Evolutionary conservation across 2,888 invertebrate species (phyloP).

Genomic region (Siphlonurus alternatus): DNA sequence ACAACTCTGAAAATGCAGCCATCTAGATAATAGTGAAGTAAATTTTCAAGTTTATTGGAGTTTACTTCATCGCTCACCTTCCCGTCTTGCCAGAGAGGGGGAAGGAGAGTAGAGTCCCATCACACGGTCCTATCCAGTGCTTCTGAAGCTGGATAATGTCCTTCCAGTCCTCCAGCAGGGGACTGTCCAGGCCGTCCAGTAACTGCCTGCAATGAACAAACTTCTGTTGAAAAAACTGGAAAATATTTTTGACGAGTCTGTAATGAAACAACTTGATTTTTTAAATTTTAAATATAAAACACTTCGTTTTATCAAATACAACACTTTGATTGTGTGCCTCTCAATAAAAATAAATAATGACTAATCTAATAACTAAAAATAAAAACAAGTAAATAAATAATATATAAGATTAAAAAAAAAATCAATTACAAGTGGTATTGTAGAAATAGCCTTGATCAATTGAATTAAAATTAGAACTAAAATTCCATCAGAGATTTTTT

Average conservation of each 20-base stretch:
- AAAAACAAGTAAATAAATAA: neutral
- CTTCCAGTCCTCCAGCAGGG: slow-evolving; percentile 56
- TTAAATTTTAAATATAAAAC: no score
- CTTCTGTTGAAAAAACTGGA: slow-evolving; percentile 4
- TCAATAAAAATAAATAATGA: no score
- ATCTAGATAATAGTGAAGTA: no score
- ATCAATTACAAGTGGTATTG: neutral
- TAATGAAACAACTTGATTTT: no score
- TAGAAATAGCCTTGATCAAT: no score
- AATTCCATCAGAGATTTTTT: slow-evolving; percentile 21
- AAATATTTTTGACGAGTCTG: no score
- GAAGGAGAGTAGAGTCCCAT: slow-evolving; percentile 31
- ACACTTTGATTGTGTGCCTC: no score
- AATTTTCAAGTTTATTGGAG: no score
- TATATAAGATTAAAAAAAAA: slow-evolving; percentile 1
- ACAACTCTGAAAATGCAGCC: no score
- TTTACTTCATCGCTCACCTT: neutral
- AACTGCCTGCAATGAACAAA: slow-evolving; percentile 27
- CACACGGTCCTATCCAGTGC: slow-evolving; percentile 80
- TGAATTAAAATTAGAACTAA: neutral
- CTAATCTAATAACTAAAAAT: no score
- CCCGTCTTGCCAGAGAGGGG: neutral
- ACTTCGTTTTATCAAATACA: no score
- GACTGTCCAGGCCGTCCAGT: slow-evolving; percentile 49
- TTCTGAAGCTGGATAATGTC: slow-evolving; percentile 71